These are phyloP conservation scores for Molossus alvarezi DNA, from an alignment of 2,797 vertebrate genomes.

Conservation along the genomic window DNA sequence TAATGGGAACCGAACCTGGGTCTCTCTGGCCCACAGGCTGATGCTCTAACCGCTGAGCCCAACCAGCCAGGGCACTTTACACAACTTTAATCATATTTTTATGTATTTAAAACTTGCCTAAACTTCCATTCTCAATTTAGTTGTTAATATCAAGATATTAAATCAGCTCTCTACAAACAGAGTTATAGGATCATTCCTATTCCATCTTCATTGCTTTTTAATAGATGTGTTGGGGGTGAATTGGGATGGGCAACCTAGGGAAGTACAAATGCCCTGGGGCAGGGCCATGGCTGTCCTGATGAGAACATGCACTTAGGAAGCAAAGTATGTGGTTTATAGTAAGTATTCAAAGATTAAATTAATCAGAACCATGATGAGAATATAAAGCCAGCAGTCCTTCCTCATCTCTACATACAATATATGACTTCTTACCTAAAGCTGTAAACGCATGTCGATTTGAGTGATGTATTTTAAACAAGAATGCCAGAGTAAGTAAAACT, in stretches of 20 bases:
- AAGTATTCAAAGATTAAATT: too few species aligned
- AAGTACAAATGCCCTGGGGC: not conserved
- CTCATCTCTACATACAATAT: not conserved
- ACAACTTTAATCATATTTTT: not conserved
- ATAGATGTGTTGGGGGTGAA: not conserved
- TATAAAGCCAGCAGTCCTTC: not conserved
- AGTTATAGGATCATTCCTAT: not conserved
- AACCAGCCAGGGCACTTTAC: not conserved
- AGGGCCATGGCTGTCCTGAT: not conserved
- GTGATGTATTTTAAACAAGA: not conserved
- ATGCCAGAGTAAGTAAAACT: not conserved
- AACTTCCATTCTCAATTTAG: constrained; percentile 13
- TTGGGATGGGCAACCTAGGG: too few species aligned
- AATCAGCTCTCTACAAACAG: not conserved
- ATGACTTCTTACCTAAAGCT: not conserved
- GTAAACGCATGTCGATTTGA: not conserved
- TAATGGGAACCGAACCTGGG: too few species aligned
- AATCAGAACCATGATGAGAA: not conserved
- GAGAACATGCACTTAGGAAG: accelerated
- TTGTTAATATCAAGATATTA: not conserved
- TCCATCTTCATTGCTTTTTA: not conserved
- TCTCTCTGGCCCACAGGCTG: too few species aligned
- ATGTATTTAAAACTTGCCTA: not conserved
- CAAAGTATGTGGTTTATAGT: too few species aligned
- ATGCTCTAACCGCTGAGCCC: too few species aligned